These are phyloP conservation scores for Coelinius sp. DNA, from an alignment of 2,888 invertebrate species.

Conservation along the genomic window DNA sequence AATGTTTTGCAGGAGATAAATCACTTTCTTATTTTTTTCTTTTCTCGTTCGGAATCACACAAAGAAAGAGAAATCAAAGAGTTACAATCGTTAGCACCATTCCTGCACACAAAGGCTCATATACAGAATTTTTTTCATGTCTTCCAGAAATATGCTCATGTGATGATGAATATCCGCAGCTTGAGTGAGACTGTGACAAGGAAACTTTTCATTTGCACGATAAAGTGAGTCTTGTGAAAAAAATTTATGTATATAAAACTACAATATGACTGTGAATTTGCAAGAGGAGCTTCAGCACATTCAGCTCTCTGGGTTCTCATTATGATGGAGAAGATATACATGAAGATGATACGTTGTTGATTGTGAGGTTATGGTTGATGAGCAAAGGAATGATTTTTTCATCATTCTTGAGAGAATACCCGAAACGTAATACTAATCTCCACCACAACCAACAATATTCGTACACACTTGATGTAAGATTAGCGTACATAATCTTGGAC, in stretches of 20 bases:
- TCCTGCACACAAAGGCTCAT: not conserved
- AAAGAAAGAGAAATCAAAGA: not conserved
- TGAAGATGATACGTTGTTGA: not conserved
- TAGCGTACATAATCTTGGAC: not conserved
- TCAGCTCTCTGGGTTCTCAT: not conserved
- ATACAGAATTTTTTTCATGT: not conserved
- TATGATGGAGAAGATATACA: not conserved
- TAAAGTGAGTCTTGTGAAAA: constrained; percentile 7
- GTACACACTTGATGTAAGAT: not conserved
- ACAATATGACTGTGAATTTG: not conserved
- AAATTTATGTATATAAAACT: not conserved
- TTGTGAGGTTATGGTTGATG: not conserved
- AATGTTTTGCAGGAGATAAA: not conserved
- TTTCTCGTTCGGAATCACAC: too few species aligned
- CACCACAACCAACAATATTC: not conserved
- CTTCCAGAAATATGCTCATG: constrained; percentile 18
- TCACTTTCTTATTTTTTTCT: not conserved
- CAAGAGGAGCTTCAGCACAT: constrained; percentile 12
- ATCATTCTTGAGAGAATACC: not conserved
- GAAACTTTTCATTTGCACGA: constrained; percentile 22
- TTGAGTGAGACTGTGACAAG: constrained; percentile 28
- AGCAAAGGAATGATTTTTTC: not conserved
- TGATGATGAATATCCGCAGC: constrained; percentile 41
- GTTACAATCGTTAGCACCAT: not conserved
- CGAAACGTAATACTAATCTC: constrained; percentile 19